A percentile compares a stretch with the other conserved stretches of the same genome.
These are phyloP conservation scores for Sinella curviseta DNA, from an alignment of 1,140 invertebrate genomes.

Conservation along the genomic window DNA sequence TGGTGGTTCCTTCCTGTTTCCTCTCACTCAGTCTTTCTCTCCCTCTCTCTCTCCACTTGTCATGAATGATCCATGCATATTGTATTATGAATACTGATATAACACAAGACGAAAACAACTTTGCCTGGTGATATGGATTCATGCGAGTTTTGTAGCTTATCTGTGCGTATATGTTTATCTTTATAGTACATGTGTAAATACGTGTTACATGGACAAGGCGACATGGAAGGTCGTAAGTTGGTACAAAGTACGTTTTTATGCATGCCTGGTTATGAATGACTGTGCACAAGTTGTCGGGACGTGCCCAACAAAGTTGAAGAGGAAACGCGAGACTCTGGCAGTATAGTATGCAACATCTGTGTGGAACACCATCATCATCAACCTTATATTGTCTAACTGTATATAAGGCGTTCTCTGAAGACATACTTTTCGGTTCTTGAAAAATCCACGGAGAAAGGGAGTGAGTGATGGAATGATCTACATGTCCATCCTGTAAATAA, in stretches of 20 bases:
- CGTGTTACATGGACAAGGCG: background rate
- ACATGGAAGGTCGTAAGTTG: background rate
- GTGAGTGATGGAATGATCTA: too few species aligned
- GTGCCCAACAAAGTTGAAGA: background rate
- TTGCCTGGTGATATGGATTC: background rate
- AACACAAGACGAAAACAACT: background rate
- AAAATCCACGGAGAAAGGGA: too few species aligned
- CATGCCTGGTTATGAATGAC: background rate
- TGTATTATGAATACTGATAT: background rate
- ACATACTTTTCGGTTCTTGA: too few species aligned
- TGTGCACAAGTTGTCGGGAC: background rate
- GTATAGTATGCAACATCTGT: too few species aligned
- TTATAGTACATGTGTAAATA: background rate
- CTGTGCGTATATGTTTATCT: background rate
- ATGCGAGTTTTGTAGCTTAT: background rate
- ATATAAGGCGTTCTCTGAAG: too few species aligned
- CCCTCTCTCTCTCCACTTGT: too few species aligned
- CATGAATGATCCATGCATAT: background rate
- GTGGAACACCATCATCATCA: too few species aligned
- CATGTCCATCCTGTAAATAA: too few species aligned
- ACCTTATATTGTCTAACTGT: too few species aligned
- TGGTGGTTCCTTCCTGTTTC: background rate
- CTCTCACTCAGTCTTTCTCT: background rate
- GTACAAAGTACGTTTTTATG: background rate
- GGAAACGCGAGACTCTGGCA: background rate